Conservation (phyloP, 1,140 invertebrate genomes). For the Brachystomella parvula region DNA sequence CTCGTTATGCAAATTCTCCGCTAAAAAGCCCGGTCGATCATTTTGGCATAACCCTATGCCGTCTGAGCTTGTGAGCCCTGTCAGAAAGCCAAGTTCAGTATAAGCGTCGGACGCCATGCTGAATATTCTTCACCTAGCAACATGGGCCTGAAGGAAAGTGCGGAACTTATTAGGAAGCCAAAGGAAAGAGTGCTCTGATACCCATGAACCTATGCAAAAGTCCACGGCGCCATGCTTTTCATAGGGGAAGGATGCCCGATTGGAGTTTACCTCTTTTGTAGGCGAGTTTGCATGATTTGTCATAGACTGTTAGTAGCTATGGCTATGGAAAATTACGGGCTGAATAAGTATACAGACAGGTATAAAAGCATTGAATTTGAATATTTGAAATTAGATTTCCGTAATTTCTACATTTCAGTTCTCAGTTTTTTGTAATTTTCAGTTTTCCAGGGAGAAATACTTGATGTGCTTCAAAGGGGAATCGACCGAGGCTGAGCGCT, state of each 20-base stretch:
- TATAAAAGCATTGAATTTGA: neutral
- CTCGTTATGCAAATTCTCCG: too few species aligned
- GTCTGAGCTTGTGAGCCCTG: too few species aligned
- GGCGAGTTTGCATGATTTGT: too few species aligned
- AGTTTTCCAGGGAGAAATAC: neutral
- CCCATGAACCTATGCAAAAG: neutral
- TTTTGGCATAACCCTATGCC: too few species aligned
- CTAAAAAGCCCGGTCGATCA: too few species aligned
- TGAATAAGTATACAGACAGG: conserved; percentile 12
- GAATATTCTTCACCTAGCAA: conserved; percentile 69
- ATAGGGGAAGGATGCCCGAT: too few species aligned
- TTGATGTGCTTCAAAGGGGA: neutral
- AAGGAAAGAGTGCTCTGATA: conserved; percentile 30
- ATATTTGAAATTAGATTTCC: neutral
- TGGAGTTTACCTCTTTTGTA: too few species aligned
- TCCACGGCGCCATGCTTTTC: too few species aligned
- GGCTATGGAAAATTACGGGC: conserved; percentile 12
- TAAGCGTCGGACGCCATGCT: conserved; percentile 56
- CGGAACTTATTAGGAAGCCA: too few species aligned
- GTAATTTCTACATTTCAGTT: too few species aligned
- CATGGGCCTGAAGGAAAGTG: conserved; percentile 55
- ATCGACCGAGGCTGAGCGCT: neutral
- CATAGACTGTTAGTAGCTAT: too few species aligned
- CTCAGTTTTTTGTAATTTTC: too few species aligned
- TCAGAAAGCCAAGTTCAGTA: conserved; percentile 50